Evolutionary conservation across 2,113 vertebrate genomes (phyloP), one percentile per base, ranked within the genome.

Genomic region (Corythaeola cristata): DNA sequence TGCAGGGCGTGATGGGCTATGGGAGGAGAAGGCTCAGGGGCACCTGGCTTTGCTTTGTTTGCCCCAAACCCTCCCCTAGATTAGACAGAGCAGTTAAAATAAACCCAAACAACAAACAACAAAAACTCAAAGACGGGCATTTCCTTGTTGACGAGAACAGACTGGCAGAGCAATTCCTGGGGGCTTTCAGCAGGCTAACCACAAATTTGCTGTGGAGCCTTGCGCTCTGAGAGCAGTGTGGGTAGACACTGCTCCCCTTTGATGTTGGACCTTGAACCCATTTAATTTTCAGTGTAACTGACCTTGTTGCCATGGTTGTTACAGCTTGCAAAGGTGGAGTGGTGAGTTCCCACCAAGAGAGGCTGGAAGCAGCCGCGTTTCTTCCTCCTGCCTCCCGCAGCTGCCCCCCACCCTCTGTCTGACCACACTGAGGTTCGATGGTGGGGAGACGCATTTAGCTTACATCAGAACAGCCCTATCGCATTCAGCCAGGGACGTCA

Each of bases 401-500:
- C 62, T 26, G 59, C 26, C 7, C n/a, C n/a, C 6, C 44, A 44
- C 53, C 64, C 53, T 44, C 24, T 0, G 0, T 44, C 69, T 23
- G 66, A 39, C 28, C 69, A 2, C 28, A 8, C 15, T 0, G 1
- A 60, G 24, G 7, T 72, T 32, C 62, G 75, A 16, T 0, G 1
- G 8, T 18, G 39, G 41, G 58, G 45, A 73, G 41, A 15, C 37
- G 35, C 23, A 2, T 20, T 92, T 35, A 18, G 44, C 26, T 58
- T 26, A 35, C 56, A n/a, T 44, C 73, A 35, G 59, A 95, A 12
- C 72, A 67, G 10, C 68, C 64, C 45, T n/a, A 9, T 11, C 3
- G 1, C 56, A 3, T 10, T 35, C 52, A 67, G 63, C 44, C 0
- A 0, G 11, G 76, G 21, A 2, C 2, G 5, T 26, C 32, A 18